These are phyloP conservation scores for Silurus asotus DNA, from an alignment of 2,113 vertebrate species.

Conservation along the genomic window DNA sequence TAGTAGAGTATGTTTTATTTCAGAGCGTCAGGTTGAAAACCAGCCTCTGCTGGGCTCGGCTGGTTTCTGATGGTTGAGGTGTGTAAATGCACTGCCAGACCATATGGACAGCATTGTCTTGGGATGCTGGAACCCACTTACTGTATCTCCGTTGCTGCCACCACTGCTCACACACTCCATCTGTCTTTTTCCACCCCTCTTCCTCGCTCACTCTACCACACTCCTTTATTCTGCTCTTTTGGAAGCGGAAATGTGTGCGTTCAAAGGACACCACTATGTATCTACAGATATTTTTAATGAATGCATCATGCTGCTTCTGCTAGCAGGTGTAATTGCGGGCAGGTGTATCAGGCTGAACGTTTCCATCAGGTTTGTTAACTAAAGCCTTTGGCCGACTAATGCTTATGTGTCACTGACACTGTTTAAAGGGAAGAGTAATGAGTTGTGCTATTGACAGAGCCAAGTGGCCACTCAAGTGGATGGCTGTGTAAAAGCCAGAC, in stretches of 20 bases:
- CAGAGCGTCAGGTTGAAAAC: conserved; percentile 22
- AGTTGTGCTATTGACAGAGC: conserved; percentile 54
- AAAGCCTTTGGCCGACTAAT: conserved; percentile 24
- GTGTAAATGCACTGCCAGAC: conserved; percentile 61
- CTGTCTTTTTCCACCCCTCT: conserved; percentile 48
- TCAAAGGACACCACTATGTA: conserved; percentile 38
- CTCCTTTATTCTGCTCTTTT: conserved; percentile 25
- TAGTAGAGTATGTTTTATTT: conserved; percentile 50
- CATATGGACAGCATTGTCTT: conserved; percentile 74
- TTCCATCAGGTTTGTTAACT: conserved; percentile 43
- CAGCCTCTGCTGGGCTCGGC: conserved; percentile 33
- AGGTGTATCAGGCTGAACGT: conserved; percentile 38
- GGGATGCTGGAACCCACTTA: conserved; percentile 75
- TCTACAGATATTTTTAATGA: conserved; percentile 29
- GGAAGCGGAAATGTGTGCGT: conserved; percentile 42
- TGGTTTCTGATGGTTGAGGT: conserved; percentile 40
- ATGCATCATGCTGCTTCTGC: conserved; percentile 21
- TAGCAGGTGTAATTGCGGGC: conserved; percentile 29
- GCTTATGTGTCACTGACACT: conserved; percentile 39
- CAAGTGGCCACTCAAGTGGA: conserved; percentile 45
- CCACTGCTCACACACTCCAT: conserved; percentile 64
- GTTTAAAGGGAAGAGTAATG: conserved; percentile 53
- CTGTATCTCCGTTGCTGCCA: conserved; percentile 68
- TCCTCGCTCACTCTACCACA: conserved; percentile 20
- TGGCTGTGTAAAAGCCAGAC: conserved; percentile 31